Conservation (phyloP, 2,797 vertebrate genomes). For the Stomatorhinus walkeri region DNA sequence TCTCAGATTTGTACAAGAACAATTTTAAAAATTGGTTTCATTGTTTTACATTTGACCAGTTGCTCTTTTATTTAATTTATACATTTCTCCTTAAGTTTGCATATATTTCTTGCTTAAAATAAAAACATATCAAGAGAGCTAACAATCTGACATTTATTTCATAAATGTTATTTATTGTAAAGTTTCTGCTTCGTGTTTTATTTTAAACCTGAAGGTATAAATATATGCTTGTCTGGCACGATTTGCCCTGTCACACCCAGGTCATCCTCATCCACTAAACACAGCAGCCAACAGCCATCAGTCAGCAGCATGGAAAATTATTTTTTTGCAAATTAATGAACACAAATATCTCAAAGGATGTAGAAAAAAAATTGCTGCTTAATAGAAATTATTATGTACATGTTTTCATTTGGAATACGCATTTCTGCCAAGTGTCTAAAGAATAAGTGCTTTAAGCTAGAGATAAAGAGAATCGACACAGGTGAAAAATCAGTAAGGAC, state of each 20-base stretch:
- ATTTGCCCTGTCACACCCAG: background rate
- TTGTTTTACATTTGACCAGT: constrained; percentile 31
- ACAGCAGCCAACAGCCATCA: background rate
- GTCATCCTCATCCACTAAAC: background rate
- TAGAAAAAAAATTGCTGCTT: background rate
- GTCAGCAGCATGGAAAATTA: background rate
- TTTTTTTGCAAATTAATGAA: background rate
- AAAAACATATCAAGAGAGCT: constrained; percentile 46
- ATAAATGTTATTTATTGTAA: constrained; percentile 50
- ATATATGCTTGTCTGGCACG: background rate
- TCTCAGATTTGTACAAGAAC: constrained; percentile 35
- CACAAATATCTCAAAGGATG: background rate
- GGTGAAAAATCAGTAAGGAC: background rate
- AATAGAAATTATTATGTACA: background rate
- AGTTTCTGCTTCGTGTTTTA: constrained; percentile 38
- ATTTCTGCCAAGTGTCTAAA: background rate
- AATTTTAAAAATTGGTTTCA: constrained; percentile 35
- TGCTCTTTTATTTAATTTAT: background rate
- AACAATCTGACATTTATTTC: constrained; percentile 42
- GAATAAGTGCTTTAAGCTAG: background rate
- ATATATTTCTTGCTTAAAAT: background rate
- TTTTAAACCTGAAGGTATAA: constrained; percentile 13
- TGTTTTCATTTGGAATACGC: background rate
- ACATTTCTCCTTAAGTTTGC: background rate
- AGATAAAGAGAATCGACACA: background rate